Base-by-base conservation (phyloP, 2,888 invertebrate genomes). In the Zaprionus lineosus region DNA sequence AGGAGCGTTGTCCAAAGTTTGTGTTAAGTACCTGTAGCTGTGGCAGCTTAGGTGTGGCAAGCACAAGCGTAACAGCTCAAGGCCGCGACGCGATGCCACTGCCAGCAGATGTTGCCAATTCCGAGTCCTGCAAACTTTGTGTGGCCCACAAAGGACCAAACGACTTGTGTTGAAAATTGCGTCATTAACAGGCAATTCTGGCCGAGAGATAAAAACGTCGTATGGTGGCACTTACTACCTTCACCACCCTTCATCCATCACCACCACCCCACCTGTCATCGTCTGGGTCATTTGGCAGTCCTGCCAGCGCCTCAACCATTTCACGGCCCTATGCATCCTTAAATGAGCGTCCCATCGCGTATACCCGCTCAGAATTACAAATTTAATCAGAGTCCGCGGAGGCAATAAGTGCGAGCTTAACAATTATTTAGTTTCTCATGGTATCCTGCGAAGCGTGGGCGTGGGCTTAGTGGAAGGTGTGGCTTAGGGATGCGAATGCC, bases 161-260 rank as follows among this genome's bases (percentile, higher is more conserved):
- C 48, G 43, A 58, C 62, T 73, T 74, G 63, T 70, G 74, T 71
- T 67, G 71, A 73, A 74, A 85, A 77, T 82, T 73, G 73, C 70
- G 60, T 78, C 77, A 86, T 84, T 86, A 87, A 84, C 86, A 86
- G 86, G 77, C 79, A 73, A 79, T 86, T 86, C 70, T 65, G 68
- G 48, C 31, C 28, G 56, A 40, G 46, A 63, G 67, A 67, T 69
- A 75, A 64, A 75, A 64, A 59, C 44, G 26, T 53, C 28, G 37
- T 33, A 37, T 18, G 37, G 24, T 29, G 40, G 33, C 26, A 29
- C 41, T 4, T 18, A 19, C 15, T 29, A 15, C 19, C 11, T 9
- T n/a, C 24, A 8, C 4, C 24, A 8, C 2, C 24, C 24, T 8
- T 2, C 24, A 3, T 24, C 2, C 24, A n/a, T 21, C 21, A 21